Evolutionary conservation across 2,888 invertebrate genomes (phyloP).

Genomic region (Acrobasis suavella): DNA sequence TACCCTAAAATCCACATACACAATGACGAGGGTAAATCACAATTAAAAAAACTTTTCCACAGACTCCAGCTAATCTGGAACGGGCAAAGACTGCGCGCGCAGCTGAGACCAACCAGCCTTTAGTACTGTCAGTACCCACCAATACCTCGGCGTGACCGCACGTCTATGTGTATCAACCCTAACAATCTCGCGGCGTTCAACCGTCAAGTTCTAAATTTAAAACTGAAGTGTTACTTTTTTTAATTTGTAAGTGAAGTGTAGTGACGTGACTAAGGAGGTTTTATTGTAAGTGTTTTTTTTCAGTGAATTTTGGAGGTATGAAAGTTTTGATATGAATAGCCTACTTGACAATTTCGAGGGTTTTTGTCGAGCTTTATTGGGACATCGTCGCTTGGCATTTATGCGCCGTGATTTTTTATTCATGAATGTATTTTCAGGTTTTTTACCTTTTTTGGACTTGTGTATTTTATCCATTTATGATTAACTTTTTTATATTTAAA

Average conservation of each 20-base stretch:
- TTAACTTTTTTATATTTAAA: too few species aligned
- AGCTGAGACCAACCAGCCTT: not conserved
- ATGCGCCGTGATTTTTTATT: not conserved
- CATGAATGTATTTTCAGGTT: not conserved
- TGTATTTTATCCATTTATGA: too few species aligned
- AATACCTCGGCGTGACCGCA: not conserved
- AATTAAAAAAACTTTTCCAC: constrained; percentile 17
- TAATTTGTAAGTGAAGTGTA: not conserved
- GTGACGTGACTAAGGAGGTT: constrained; percentile 10
- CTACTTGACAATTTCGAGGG: not conserved
- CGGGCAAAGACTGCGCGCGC: constrained; percentile 3
- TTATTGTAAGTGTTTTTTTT: constrained; percentile 14
- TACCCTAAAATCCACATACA: constrained; percentile 11
- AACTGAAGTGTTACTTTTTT: constrained; percentile 14
- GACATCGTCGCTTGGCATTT: not conserved
- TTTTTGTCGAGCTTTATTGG: constrained; percentile 3
- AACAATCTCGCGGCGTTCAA: not conserved
- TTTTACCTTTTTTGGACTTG: too few species aligned
- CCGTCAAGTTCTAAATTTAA: not conserved
- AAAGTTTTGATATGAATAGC: constrained; percentile 2
- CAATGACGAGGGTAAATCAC: constrained; percentile 17
- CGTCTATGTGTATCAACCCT: not conserved
- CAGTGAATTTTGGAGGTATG: not conserved
- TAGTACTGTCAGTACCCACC: constrained; percentile 4
- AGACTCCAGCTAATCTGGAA: constrained; percentile 5